Evolutionary conservation across 2,113 vertebrate genomes (phyloP), one percentile per base, ranked within the genome.

Genomic region (Martes martes): DNA sequence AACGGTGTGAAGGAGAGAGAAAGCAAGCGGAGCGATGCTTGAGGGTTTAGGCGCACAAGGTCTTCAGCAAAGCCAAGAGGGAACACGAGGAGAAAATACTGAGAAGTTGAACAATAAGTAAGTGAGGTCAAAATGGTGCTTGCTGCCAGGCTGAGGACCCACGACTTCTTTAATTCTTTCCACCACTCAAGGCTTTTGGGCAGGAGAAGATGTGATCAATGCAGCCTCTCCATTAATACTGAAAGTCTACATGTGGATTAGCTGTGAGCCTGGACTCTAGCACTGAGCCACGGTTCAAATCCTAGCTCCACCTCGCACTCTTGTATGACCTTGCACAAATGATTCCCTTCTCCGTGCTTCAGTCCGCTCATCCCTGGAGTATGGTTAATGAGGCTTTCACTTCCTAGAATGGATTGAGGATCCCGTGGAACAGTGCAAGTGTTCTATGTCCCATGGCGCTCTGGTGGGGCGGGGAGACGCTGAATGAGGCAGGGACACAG

Each of bases 321-420:
- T 15, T 65, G 7, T 7, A 13, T 31, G 33, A 85, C 4, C 6
- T 6, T 84, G n/a, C 9, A 74, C 2, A 76, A 55, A 76, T 15
- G 10, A 36, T 7, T 55, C 61, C 57, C 2, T 31, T 59, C 61
- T 28, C 28, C 39, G 61, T 55, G 33, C 50, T 18, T 87, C 80
- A 42, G 4, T n/a, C 13, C 31, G 13, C 21, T 57, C 57, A 23
- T 59, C 33, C 79, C 71, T 78, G 13, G 11, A 83, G 24, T 2
- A 65, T 0, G 0, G 0, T 3, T 26, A 26, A 50, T 33, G n/a
- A 59, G 42, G 24, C 8, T 42, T 67, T 73, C 28, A 74, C 0
- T 4, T 65, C 67, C 28, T 4, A 65, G 45, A 31, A 16, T 4
- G 23, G 50, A 36, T 36, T 7, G 28, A 88, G 15, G 47, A 69